Base-by-base conservation (phyloP, 2,888 invertebrate species). In the Entomobrya multifasciata region DNA sequence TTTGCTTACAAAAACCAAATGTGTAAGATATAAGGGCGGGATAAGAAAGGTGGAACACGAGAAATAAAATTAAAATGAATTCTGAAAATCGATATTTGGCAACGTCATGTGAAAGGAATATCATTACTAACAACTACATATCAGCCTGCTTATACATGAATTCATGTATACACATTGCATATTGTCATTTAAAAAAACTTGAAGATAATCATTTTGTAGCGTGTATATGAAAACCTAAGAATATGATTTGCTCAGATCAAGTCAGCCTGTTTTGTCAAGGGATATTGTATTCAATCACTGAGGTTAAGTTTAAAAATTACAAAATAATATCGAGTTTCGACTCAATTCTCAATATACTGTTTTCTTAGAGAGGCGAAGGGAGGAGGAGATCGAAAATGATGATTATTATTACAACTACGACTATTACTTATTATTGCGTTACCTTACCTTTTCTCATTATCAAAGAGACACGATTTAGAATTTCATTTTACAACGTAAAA, bases 61-160 rank as follows among this genome's bases (percentile, higher is more conserved):
- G 60, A 62, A 62, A 62, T 3, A 62, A n/a, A 62, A 30, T n/a
- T 11, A n/a, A 30, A 10, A 30, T 30, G 27, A 27, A 62, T 15
- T 30, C 22, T 78, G 78, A 60, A 78, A 78, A 78, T 78, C 78
- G 47, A 78, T 78, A 78, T 78, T 78, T 62, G 78, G 78, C 62
- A 78, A 78, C 17, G 25, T 62, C 62, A 13, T 62, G 62, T 62
- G 30, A 30, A 30, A 30, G 25, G 30, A 55, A 55, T 17, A 30
- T n/a, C n/a, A n/a, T n/a, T n/a, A n/a, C n/a, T n/a, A n/a, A n/a
- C n/a, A n/a, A n/a, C n/a, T n/a, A n/a, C n/a, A n/a, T n/a, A n/a
- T n/a, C n/a, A n/a, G n/a, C n/a, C n/a, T n/a, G n/a, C n/a, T n/a
- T n/a, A n/a, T n/a, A n/a, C n/a, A n/a, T n/a, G n/a, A n/a, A n/a